phyloP scores from a whole-genome alignment of 2,113 vertebrate genomes.

The Aramus guarauna region DNA sequence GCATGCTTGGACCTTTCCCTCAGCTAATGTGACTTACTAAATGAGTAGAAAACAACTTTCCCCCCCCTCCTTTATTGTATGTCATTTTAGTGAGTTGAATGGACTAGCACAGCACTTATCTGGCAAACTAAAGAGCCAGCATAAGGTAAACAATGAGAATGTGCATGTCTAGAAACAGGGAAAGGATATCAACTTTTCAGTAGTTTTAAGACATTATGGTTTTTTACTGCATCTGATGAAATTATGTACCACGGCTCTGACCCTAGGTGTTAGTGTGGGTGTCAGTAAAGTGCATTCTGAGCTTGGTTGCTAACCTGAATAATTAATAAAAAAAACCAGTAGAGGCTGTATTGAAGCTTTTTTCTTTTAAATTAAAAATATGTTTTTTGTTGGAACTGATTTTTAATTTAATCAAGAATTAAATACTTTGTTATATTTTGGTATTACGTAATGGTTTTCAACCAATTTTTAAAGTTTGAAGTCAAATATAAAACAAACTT shows the following conservation, averaged over 20 bases:
- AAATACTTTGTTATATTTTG: not conserved
- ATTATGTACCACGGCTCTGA: not conserved
- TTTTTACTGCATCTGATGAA: not conserved
- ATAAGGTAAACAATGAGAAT: not conserved
- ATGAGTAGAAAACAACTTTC: not conserved
- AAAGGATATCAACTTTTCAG: not conserved
- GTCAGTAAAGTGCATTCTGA: not conserved
- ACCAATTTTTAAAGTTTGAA: not conserved
- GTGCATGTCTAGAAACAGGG: not conserved
- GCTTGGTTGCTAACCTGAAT: not conserved
- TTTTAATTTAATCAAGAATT: not conserved
- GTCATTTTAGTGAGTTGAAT: not conserved
- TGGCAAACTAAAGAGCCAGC: not conserved
- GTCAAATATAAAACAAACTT: not conserved
- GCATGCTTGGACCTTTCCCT: not conserved
- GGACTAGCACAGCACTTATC: not conserved
- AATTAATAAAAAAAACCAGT: not conserved
- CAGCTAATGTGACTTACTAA: not conserved
- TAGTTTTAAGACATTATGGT: not conserved
- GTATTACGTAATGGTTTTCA: not conserved
- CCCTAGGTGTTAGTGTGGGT: not conserved
- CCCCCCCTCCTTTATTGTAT: rapidly evolving
- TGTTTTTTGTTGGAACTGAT: not conserved
- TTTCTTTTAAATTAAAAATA: not conserved
- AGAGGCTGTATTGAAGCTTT: not conserved